phyloP scores from a whole-genome alignment of 2,888 invertebrate species.

The Nemoura dubitans region DNA sequence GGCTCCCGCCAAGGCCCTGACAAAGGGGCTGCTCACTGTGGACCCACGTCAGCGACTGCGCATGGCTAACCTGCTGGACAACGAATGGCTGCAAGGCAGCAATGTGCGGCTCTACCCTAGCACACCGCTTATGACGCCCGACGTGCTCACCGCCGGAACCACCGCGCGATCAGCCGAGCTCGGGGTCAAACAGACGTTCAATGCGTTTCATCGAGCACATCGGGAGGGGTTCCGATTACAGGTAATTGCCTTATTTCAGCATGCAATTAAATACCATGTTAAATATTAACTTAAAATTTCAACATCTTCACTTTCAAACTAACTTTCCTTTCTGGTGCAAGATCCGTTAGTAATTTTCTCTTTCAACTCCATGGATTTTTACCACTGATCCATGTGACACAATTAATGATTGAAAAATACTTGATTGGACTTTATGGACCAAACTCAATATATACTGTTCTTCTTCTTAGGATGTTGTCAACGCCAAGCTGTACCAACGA shows the following conservation, averaged over 20 bases:
- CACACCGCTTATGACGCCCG: constrained; percentile 71
- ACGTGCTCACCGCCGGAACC: constrained; percentile 62
- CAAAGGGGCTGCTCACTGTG: constrained; percentile 74
- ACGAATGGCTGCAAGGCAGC: constrained; percentile 70
- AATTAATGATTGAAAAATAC: too few relatives aligned
- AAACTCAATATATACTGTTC: neutral
- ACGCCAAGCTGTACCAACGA: constrained; percentile 75
- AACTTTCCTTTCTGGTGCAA: too few relatives aligned
- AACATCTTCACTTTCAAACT: neutral
- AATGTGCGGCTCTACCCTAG: constrained; percentile 59
- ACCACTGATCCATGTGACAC: too few relatives aligned
- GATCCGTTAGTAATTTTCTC: too few relatives aligned
- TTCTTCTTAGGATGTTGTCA: constrained; percentile 69
- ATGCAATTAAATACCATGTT: too few relatives aligned
- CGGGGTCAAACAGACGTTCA: constrained; percentile 70
- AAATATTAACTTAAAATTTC: neutral
- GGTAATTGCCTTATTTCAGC: constrained; percentile 56
- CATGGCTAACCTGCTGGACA: constrained; percentile 72
- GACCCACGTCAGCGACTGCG: constrained; percentile 78
- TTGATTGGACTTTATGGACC: too few relatives aligned
- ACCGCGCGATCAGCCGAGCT: constrained; percentile 63
- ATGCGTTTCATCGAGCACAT: constrained; percentile 74
- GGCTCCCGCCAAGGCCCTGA: constrained; percentile 72
- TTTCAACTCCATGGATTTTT: too few relatives aligned
- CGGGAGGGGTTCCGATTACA: constrained; percentile 76